Conservation (phyloP, 2,888 invertebrate species). For the Habroteleia sp. region DNA sequence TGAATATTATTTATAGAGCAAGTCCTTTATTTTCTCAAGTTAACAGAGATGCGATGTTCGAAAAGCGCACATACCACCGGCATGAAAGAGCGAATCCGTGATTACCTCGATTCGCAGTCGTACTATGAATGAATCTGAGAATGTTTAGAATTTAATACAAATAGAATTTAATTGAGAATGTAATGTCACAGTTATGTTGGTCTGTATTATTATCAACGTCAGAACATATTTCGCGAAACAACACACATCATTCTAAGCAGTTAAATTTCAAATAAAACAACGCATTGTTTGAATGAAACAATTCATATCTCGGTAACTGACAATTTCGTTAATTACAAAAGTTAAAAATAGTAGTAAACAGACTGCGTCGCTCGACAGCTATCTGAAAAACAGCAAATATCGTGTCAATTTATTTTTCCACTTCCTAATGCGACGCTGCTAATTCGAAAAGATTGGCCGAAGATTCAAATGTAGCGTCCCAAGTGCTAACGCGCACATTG, state of each 20-base stretch:
- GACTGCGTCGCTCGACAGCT: too few species aligned
- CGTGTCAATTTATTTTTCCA: slow-evolving; percentile 19
- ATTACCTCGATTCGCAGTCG: slow-evolving; percentile 7
- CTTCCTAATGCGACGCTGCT: slow-evolving; percentile 5
- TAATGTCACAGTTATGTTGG: too few species aligned
- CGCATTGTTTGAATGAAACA: too few species aligned
- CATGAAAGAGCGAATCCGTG: slow-evolving; percentile 12
- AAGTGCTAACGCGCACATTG: slow-evolving; percentile 33
- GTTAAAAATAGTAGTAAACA: too few species aligned
- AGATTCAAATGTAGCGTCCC: slow-evolving; percentile 12
- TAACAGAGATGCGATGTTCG: not conserved
- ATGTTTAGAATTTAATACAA: too few species aligned
- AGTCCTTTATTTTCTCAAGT: slow-evolving; percentile 5
- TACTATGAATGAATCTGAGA: slow-evolving; percentile 5
- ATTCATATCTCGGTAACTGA: slow-evolving; percentile 5
- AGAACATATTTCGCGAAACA: not conserved
- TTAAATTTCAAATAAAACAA: slow-evolving; percentile 7
- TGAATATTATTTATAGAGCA: too few species aligned
- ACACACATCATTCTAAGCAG: not conserved
- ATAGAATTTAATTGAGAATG: too few species aligned
- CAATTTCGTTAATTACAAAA: too few species aligned
- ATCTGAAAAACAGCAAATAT: too few species aligned
- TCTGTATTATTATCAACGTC: slow-evolving; percentile 1
- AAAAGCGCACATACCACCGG: slow-evolving; percentile 5
- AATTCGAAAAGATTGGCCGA: slow-evolving; percentile 15